Evolutionary conservation across 2,113 vertebrate species (phyloP).

Genomic region (Elachura formosa): DNA sequence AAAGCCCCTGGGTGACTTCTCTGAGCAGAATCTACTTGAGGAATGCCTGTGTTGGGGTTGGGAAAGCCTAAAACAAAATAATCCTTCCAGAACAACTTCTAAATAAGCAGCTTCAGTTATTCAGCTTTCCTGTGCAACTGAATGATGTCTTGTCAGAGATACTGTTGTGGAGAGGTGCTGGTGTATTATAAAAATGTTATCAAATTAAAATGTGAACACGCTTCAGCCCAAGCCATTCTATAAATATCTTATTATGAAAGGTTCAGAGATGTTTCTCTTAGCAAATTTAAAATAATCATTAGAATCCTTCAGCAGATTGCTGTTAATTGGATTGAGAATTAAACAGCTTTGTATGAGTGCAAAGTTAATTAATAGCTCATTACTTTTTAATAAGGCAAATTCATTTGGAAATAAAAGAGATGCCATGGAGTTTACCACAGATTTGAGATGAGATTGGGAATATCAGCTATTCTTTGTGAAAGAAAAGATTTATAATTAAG

Average conservation of each 20-base stretch:
- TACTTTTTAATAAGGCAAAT: slow-evolving; percentile 80
- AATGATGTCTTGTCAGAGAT: neutral
- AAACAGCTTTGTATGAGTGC: slow-evolving; percentile 76
- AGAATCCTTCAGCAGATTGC: slow-evolving; percentile 80
- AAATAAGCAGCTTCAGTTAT: neutral
- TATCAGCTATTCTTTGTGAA: slow-evolving; percentile 36
- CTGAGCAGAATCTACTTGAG: neutral
- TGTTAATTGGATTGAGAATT: slow-evolving; percentile 82
- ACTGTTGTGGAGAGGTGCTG: neutral
- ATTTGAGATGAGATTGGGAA: slow-evolving; percentile 63
- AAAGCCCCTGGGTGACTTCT: too few relatives aligned
- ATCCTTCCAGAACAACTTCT: neutral
- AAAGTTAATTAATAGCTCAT: slow-evolving; percentile 83
- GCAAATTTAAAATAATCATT: slow-evolving; percentile 82
- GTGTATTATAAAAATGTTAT: slow-evolving; percentile 54
- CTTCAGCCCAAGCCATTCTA: slow-evolving; percentile 61
- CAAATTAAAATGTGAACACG: slow-evolving; percentile 50
- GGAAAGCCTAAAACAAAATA: neutral
- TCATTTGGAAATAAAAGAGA: slow-evolving; percentile 73
- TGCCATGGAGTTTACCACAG: slow-evolving; percentile 64
- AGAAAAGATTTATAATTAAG: slow-evolving; percentile 34
- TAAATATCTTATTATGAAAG: slow-evolving; percentile 76
- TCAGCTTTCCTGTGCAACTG: neutral
- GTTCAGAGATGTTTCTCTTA: slow-evolving; percentile 81
- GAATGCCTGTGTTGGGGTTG: neutral